These are phyloP conservation scores for Drosophila tripunctata DNA, from an alignment of 2,888 invertebrate genomes.

Conservation along the genomic window DNA sequence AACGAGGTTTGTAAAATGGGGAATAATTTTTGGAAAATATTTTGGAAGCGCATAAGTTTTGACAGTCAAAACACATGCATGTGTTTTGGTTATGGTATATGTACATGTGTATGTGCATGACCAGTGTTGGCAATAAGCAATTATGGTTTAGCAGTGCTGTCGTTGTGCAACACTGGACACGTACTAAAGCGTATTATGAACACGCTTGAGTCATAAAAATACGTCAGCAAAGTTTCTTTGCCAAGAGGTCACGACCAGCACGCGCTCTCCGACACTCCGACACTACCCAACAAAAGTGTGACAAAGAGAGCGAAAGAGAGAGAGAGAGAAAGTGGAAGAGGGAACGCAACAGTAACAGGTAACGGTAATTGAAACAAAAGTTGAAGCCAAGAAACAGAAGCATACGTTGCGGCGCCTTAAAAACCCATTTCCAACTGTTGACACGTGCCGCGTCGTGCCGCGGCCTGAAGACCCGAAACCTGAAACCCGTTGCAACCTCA, in stretches of 20 bases:
- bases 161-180: conserved; percentile 56
- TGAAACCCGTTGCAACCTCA: not conserved
- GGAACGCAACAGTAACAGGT: conserved; percentile 59
- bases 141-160: conserved; percentile 2
- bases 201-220: conserved; percentile 64
- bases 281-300: conserved; percentile 33
- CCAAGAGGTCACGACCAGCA: conserved; percentile 34
- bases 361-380: conserved; percentile 76
- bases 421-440: conserved; percentile 78
- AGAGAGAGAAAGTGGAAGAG: not conserved
- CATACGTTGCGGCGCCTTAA: conserved; percentile 77
- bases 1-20: too few relatives aligned
- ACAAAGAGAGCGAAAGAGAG: not conserved
- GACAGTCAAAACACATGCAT: too few relatives aligned
- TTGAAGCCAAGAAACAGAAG: conserved; percentile 70
- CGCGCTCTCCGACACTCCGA: conserved; percentile 33
- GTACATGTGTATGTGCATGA: not conserved
- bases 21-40: too few relatives aligned
- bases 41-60: too few relatives aligned
- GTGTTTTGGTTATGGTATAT: too few relatives aligned
- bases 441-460: conserved; percentile 70
- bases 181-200: conserved; percentile 53
- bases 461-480: conserved; percentile 39
- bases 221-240: conserved; percentile 51
- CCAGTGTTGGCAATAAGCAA: conserved; percentile 21